These are phyloP conservation scores for Thyatira batis DNA, from an alignment of 2,888 invertebrate species.

Conservation along the genomic window DNA sequence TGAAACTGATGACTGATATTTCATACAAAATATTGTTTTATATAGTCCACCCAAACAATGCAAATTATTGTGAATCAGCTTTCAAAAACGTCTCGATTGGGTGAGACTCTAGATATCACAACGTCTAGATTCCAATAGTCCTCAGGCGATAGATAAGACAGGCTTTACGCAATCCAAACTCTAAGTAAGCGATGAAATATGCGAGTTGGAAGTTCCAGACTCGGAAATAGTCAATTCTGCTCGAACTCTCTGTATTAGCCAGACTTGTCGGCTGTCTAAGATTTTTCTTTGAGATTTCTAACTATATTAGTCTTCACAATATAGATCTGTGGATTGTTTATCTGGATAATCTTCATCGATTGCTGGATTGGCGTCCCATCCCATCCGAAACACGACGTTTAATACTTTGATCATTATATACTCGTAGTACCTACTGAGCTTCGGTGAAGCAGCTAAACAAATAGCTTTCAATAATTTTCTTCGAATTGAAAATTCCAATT, in stretches of 20 bases:
- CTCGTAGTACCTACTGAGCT: too few species aligned
- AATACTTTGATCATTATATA: too few species aligned
- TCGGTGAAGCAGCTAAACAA: too few species aligned
- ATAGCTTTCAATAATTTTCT: too few species aligned
- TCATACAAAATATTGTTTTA: too few species aligned
- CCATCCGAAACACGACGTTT: too few species aligned
- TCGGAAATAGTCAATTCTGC: conserved; percentile 6
- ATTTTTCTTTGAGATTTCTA: neutral
- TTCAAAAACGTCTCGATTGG: neutral
- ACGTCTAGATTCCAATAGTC: conserved; percentile 1
- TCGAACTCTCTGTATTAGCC: neutral
- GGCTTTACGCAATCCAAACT: conserved; percentile 9
- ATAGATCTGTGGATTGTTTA: neutral
- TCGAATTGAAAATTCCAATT: too few species aligned
- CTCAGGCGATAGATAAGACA: conserved; percentile 9
- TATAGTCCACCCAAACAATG: too few species aligned
- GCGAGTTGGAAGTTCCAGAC: conserved; percentile 8
- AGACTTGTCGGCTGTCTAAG: neutral
- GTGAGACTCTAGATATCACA: neutral
- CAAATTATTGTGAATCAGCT: neutral
- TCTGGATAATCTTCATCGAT: neutral
- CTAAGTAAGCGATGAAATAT: conserved; percentile 13
- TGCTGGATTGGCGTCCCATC: too few species aligned
- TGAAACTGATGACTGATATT: too few species aligned
- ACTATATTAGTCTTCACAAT: neutral